Base-by-base conservation (phyloP, 1,140 invertebrate species). In the Sinonovacula constricta region DNA sequence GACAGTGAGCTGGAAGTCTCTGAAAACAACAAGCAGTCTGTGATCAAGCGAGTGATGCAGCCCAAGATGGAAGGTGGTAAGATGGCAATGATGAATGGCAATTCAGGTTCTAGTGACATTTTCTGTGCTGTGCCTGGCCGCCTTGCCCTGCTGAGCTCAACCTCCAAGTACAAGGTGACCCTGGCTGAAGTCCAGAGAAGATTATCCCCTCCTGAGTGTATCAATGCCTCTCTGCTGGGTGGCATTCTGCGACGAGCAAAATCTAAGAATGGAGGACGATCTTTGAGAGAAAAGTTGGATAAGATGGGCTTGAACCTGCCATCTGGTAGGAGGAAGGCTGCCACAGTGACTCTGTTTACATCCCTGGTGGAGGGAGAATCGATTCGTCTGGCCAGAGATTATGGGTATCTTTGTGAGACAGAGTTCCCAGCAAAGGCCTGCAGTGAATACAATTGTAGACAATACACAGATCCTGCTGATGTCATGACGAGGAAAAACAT, bases 111-210 rank as follows among this genome's bases (percentile, higher is more conserved):
- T n/a, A 90, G 84, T 65, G 93, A 94, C 85, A 92, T 93, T 7
- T 94, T 94, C 89, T 99, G 98, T 92, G 97, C 96, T 57, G 98
- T 99, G 53, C 98, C 98, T 31, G 98, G 98, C 49, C 94, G 99
- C 68, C 93, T 99, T 81, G 99, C 97, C 45, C 94, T 99, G 62
- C 94, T 99, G 84, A 98, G 96, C 86, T 99, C 97, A 83, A 99
- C 98, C 75, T 98, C 97, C 91, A 99, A 99, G 94, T 99, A 99
- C 94, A 99, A 99, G 93, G 98, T 99, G 83, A 99, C 98, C 28
- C 96, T 99, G 66, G 98, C 97, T 7, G 98, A 99, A 93, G 98
- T 99, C 59, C 98, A 99, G 92, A 93, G 98, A 88, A 92, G 99
- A 85, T 93, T 99, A 67, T 98, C 97, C 63, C 98, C 98, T 34